Percentiles rank a stretch among this genome's conserved stretches.
Conservation (phyloP, 1,140 invertebrate genomes). For the Euura saliciscinereae region DNA sequence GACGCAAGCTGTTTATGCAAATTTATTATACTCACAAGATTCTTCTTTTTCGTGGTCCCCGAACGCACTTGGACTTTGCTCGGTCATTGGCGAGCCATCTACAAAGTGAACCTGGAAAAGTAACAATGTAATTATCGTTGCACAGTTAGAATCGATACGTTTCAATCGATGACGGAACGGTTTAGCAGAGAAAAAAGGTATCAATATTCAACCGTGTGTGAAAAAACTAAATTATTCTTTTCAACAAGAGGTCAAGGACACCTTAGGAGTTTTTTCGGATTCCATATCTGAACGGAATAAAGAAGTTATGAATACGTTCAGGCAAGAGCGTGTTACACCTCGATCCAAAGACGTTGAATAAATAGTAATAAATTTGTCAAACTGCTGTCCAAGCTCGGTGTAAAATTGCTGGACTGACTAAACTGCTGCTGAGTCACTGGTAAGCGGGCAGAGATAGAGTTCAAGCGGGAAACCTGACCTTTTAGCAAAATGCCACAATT, state of each 20-base stretch:
- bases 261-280: neutral
- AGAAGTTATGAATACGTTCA: neutral
- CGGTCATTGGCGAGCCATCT: constrained; percentile 62
- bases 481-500: constrained; percentile 13
- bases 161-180: no score
- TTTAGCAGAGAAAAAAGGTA: neutral
- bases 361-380: neutral
- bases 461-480: neutral
- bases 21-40: constrained; percentile 32
- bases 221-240: constrained; percentile 6
- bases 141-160: neutral
- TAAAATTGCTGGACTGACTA: neutral
- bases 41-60: constrained; percentile 46
- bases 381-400: neutral
- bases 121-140: constrained; percentile 36
- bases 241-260: neutral
- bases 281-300: neutral
- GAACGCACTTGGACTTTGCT: constrained; percentile 44
- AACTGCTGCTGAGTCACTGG: constrained; percentile 10
- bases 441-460: neutral
- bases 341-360: neutral
- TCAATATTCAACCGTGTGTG: constrained; percentile 18
- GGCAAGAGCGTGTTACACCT: neutral
- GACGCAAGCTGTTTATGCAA: neutral
- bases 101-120: constrained; percentile 63